A percentile compares a stretch with the other conserved stretches of the same genome.
These are phyloP conservation scores for Chanos chanos DNA, from an alignment of 2,797 vertebrate species.

Conservation along the genomic window DNA sequence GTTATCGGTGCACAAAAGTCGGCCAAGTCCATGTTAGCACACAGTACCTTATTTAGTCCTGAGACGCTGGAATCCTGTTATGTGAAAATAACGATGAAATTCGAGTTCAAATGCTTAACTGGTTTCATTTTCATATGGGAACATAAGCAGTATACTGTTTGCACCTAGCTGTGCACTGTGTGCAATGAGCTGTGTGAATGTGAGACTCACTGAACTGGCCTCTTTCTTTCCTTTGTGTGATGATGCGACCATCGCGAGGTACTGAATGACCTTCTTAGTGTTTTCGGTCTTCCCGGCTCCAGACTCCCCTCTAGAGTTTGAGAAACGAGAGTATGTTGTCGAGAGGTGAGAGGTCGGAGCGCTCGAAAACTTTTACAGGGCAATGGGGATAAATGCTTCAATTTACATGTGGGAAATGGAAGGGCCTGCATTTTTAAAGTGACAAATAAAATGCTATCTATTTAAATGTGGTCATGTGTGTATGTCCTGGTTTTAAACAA, in stretches of 20 bases:
- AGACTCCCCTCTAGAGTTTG: conserved; percentile 96
- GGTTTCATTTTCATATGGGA: too few species aligned
- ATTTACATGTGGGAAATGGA: background rate
- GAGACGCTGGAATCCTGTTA: background rate
- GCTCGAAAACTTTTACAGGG: background rate
- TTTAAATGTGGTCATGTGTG: background rate
- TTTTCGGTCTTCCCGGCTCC: conserved; percentile 97
- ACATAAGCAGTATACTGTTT: background rate
- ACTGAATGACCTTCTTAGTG: conserved; percentile 98
- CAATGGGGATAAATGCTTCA: background rate
- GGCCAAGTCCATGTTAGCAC: too few species aligned
- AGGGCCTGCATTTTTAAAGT: background rate
- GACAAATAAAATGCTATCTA: background rate
- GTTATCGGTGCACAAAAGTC: too few species aligned
- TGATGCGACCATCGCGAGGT: conserved; percentile 91
- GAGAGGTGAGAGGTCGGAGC: background rate
- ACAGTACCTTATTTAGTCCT: conserved; percentile 9
- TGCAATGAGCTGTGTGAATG: too few species aligned
- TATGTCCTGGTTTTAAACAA: too few species aligned
- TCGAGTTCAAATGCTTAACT: background rate
- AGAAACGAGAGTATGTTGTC: too few species aligned
- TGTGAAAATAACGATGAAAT: conserved; percentile 1
- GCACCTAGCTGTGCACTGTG: background rate
- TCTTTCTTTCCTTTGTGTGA: conserved; percentile 98
- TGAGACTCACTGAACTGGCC: conserved; percentile 83